Conservation (phyloP, 2,797 vertebrate species). For the Stomatorhinus walkeri region DNA sequence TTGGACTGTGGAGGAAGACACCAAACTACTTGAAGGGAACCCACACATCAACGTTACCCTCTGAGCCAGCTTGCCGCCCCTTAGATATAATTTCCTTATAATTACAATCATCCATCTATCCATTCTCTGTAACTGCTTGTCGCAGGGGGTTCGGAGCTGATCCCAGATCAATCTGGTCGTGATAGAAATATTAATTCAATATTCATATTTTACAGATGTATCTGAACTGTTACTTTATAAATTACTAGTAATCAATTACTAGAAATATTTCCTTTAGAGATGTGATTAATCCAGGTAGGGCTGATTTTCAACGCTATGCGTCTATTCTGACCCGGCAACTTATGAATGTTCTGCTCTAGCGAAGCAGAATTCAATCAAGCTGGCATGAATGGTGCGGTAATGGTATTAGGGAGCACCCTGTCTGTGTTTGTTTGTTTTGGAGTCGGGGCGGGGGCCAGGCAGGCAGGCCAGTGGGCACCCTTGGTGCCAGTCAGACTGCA, state of each 20-base stretch:
- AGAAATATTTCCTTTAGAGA: neutral
- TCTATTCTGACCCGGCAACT: neutral
- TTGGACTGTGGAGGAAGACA: neutral
- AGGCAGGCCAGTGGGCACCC: neutral
- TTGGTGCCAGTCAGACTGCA: slow-evolving; percentile 6
- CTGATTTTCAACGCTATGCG: neutral
- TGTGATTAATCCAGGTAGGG: neutral
- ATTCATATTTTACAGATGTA: neutral
- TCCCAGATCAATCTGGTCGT: neutral
- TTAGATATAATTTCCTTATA: neutral
- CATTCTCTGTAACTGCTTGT: neutral
- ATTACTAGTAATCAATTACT: neutral
- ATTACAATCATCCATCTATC: neutral
- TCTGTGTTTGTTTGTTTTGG: slow-evolving; percentile 9
- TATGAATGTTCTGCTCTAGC: neutral
- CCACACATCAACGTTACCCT: neutral
- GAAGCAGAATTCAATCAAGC: slow-evolving; percentile 11
- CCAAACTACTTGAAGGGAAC: neutral
- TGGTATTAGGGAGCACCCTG: slow-evolving; percentile 8
- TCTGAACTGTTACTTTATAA: neutral
- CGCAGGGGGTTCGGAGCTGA: neutral
- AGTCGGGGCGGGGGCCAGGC: neutral
- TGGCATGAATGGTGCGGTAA: neutral
- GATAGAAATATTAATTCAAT: neutral
- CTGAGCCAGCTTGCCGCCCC: neutral